phyloP scores from a whole-genome alignment of 2,888 invertebrate genomes.

The Baccha elongata region DNA sequence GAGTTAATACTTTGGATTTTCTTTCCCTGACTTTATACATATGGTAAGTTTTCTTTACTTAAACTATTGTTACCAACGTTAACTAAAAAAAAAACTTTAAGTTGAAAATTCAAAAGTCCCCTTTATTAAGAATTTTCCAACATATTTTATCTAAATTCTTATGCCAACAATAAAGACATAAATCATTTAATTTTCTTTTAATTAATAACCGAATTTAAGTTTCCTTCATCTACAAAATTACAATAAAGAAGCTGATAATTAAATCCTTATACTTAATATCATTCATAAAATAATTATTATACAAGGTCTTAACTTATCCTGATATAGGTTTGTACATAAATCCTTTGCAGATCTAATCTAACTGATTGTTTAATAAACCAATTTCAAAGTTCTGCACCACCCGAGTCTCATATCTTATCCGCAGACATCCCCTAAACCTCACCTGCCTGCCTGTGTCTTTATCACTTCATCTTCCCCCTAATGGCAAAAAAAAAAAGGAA shows the following conservation, averaged over 20 bases:
- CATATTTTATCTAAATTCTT: too few species aligned
- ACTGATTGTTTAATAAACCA: conserved; percentile 52
- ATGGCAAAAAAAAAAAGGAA: conserved; percentile 3
- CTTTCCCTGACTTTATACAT: too few species aligned
- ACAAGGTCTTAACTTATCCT: conserved; percentile 8
- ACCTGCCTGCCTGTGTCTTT: conserved; percentile 32
- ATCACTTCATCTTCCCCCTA: conserved; percentile 45
- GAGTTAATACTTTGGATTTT: too few species aligned
- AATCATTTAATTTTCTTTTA: too few species aligned
- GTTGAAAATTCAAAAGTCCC: too few species aligned
- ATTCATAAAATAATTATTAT: conserved; percentile 5
- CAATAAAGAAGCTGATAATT: background rate
- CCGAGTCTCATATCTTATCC: conserved; percentile 30
- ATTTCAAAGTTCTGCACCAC: conserved; percentile 5
- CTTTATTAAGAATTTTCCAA: too few species aligned
- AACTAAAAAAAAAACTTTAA: too few species aligned
- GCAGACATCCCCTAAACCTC: conserved; percentile 1
- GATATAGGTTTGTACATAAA: conserved; percentile 20
- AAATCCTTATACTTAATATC: background rate
- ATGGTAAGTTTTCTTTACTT: too few species aligned
- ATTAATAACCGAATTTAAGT: background rate
- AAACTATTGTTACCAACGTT: too few species aligned
- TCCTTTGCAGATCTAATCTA: conserved; percentile 44
- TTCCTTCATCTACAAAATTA: background rate
- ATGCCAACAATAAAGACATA: too few species aligned